Conservation (phyloP, 2,113 vertebrate species). For the Fregata magnificens region DNA sequence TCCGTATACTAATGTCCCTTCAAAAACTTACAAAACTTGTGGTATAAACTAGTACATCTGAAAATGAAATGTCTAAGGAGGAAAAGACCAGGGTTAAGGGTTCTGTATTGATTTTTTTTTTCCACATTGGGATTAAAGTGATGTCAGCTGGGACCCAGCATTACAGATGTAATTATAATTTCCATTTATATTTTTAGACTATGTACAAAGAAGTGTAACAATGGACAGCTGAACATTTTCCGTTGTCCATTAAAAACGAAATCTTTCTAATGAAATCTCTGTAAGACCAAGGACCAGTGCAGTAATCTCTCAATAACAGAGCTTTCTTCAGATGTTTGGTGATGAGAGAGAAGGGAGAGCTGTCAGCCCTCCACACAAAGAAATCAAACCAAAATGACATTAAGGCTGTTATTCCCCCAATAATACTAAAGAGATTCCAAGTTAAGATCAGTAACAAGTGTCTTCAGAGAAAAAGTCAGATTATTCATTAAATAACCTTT, state of each 20-base stretch:
- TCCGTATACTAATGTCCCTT: background rate
- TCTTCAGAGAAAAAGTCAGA: constrained; percentile 14
- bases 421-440: constrained; percentile 31
- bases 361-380: constrained; percentile 41
- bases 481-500: constrained; percentile 14
- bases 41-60: background rate
- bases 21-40: constrained; percentile 3
- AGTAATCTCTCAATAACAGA: constrained; percentile 52
- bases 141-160: constrained; percentile 53
- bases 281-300: constrained; percentile 33
- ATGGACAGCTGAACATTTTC: constrained; percentile 56
- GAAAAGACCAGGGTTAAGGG: constrained; percentile 27
- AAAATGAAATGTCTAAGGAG: background rate
- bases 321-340: constrained; percentile 37
- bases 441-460: constrained; percentile 14
- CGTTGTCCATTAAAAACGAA: constrained; percentile 29
- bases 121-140: constrained; percentile 13
- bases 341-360: constrained; percentile 22
- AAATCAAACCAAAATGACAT: constrained; percentile 60
- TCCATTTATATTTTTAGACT: constrained; percentile 55
- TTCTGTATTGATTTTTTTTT: constrained; percentile 2
- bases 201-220: constrained; percentile 52
- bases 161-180: constrained; percentile 52
- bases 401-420: constrained; percentile 33
- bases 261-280: constrained; percentile 28